A percentile compares a stretch with the other conserved stretches of the same genome.
phyloP scores from a whole-genome alignment of 1,140 invertebrate species.

The Ephestia elutella region DNA sequence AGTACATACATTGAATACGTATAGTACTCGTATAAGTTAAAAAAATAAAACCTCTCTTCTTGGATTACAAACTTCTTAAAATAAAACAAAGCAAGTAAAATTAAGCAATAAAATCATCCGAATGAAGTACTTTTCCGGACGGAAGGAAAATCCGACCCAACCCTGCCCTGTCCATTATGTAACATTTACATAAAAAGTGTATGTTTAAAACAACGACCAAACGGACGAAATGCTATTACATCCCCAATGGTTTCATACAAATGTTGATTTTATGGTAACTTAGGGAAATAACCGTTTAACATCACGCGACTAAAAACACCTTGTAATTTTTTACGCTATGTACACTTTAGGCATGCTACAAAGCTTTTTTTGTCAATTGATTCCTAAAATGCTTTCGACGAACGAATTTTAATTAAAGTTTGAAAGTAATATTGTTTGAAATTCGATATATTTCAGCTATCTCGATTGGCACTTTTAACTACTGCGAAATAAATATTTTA shows the following conservation, averaged over 20 bases:
- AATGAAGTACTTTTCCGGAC: neutral
- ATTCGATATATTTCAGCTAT: no score
- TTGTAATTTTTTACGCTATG: neutral
- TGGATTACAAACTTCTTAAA: no score
- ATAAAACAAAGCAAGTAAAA: no score
- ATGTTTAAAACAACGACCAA: neutral
- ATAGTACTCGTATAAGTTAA: neutral
- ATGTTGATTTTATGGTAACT: constrained; percentile 7
- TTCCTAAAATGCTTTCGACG: neutral
- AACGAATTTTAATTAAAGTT: no score
- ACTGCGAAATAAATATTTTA: no score
- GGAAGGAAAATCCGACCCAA: neutral
- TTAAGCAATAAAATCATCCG: no score
- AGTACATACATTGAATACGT: no score
- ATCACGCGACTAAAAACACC: constrained; percentile 1
- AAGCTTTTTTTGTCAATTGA: neutral
- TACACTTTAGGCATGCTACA: neutral
- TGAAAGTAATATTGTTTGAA: no score
- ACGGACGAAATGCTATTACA: neutral
- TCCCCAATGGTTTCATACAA: neutral
- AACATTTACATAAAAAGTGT: constrained; percentile 5
- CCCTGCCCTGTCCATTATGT: neutral
- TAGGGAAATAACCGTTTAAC: constrained; percentile 1
- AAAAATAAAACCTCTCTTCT: neutral
- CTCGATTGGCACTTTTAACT: no score